A percentile compares a stretch with the other conserved stretches of the same genome.
Evolutionary conservation across 2,797 vertebrate species (phyloP).

Genomic region (Pseudochromis fuscus): DNA sequence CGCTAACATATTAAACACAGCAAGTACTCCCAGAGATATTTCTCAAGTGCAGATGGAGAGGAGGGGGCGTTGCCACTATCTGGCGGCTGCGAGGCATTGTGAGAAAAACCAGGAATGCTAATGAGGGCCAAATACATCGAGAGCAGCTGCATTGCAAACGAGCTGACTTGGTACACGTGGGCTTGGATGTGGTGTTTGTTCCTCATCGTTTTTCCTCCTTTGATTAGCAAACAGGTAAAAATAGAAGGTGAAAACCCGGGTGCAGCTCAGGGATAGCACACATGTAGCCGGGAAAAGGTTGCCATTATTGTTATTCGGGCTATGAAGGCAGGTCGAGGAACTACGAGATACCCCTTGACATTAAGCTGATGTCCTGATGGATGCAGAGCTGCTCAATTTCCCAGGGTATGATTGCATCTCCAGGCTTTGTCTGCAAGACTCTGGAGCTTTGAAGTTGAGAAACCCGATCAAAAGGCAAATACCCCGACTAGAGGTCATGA

Average conservation of each 20-base stretch:
- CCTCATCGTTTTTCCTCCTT: too few relatives aligned
- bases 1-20: constrained; percentile 67
- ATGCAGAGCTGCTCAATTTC: constrained; percentile 44
- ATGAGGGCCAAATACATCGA: constrained; percentile 67
- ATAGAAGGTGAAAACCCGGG: constrained; percentile 52
- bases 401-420: constrained; percentile 40
- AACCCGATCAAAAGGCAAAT: constrained; percentile 64
- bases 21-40: constrained; percentile 45
- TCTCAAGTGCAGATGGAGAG: constrained; percentile 47
- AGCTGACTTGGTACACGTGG: constrained; percentile 65
- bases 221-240: constrained; percentile 64
- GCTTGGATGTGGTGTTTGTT: constrained; percentile 63
- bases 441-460: constrained; percentile 47
- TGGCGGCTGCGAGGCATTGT: constrained; percentile 56
- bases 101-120: constrained; percentile 71
- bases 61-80: constrained; percentile 52
- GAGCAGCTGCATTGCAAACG: constrained; percentile 66
- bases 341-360: constrained; percentile 41
- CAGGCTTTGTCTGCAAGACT: constrained; percentile 46
- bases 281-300: constrained; percentile 58
- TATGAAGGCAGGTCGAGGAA: constrained; percentile 37
- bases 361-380: constrained; percentile 59
- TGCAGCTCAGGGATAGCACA: constrained; percentile 35
- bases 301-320: constrained; percentile 60
- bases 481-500: constrained; percentile 42